Evolutionary conservation across 2,888 invertebrate species (phyloP).

Genomic region (Nysson spinosus): DNA sequence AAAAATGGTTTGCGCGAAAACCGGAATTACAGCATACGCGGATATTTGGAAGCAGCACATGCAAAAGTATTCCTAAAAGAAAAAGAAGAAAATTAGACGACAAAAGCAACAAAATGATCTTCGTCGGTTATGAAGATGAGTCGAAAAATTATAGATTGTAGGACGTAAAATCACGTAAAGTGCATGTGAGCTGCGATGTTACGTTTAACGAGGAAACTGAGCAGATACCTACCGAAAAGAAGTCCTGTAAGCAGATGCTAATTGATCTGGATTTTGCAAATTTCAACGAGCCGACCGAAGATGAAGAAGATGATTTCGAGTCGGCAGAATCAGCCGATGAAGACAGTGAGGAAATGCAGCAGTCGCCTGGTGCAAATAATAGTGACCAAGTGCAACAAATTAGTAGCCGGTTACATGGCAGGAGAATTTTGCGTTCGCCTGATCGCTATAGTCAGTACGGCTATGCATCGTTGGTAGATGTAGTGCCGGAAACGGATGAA

Average conservation of each 20-base stretch:
- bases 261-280: constrained; percentile 1
- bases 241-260: not conserved
- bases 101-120: constrained; percentile 28
- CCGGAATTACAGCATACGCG: not conserved
- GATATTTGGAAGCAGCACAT: not conserved
- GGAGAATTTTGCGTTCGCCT: not conserved
- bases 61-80: constrained; percentile 40
- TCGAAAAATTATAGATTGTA: constrained; percentile 57
- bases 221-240: no score
- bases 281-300: not conserved
- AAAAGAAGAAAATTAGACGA: constrained; percentile 48
- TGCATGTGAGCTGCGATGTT: constrained; percentile 53
- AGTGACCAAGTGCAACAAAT: not conserved
- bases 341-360: not conserved
- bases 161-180: constrained; percentile 41
- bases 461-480: not conserved
- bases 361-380: not conserved
- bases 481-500: not conserved
- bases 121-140: constrained; percentile 43
- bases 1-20: not conserved
- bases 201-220: constrained; percentile 53
- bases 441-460: not conserved
- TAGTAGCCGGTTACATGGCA: not conserved
- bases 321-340: not conserved
- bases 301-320: not conserved